Percentiles rank a stretch among this genome's conserved stretches.
Evolutionary conservation across 2,113 vertebrate species (phyloP).

Genomic region (Zingel zingel): DNA sequence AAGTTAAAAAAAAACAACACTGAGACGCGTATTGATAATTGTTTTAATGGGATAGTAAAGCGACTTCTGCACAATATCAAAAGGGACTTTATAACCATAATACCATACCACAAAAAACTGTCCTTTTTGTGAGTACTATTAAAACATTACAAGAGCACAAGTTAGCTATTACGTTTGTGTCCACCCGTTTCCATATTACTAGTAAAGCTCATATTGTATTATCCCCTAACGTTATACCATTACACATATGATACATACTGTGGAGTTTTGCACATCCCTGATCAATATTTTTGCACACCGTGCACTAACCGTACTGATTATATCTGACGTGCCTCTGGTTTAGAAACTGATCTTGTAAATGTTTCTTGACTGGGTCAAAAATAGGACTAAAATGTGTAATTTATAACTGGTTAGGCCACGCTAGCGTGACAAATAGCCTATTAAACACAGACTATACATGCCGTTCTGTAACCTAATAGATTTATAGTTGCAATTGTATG

Average conservation of each 20-base stretch:
- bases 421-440: not conserved
- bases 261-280: no score
- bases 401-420: conserved; percentile 7
- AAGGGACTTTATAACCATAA: no score
- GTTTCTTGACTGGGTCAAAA: not conserved
- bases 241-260: no score
- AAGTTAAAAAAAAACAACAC: conserved; percentile 41
- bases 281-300: no score
- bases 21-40: not conserved
- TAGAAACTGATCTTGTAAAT: not conserved
- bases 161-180: not conserved
- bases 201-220: not conserved
- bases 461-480: not conserved
- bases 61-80: not conserved
- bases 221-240: no score
- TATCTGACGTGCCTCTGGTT: not conserved
- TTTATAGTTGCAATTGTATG: not conserved
- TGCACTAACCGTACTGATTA: no score
- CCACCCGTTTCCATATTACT: not conserved
- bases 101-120: not conserved
- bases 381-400: not conserved
- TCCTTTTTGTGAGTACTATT: not conserved
- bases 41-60: conserved; percentile 14
- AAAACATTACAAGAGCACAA: not conserved
- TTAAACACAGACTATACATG: not conserved